Evolutionary conservation across 2,113 vertebrate species (phyloP), one percentile per base, ranked within the genome.

Genomic region (Petrocephalus zakoni): DNA sequence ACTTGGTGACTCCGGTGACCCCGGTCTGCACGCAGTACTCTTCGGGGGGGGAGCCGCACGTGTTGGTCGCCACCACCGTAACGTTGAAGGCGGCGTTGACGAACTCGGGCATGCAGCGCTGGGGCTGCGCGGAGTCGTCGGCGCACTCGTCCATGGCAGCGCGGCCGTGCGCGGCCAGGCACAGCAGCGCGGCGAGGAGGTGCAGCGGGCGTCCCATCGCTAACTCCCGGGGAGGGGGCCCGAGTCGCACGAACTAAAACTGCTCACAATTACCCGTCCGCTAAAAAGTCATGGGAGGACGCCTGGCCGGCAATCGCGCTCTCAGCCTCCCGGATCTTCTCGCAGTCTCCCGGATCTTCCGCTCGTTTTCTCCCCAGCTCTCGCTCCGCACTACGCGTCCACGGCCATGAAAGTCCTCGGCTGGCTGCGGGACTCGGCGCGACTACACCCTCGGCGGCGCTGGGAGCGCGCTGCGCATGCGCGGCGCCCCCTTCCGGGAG

Each of bases 1-100:
- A 99, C 95, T 99, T 98, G 92, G 98, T 99, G 94, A 99, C 98
- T 68, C 98, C 98, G 56, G 98, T 99, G 90, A 98, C 98, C 53
- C 98, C 98, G 92, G 98, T 99, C 95, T 99, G 98, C 64, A 99
- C 98, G 92, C 98, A 99, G 95, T 99, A 99, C 92, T 99, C 98
- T 96, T 99, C 98, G 5, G 98, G 97, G 85, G 98, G 98, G 22
- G 94, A 85, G 55, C 98, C 98, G 94, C 98, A 99, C 91, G 98
- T 99, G 96, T 99, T 97, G 90, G 97, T 99, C 88, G 98, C 94
- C 95, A 95, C 96, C 93, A 99, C 98, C 29, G 97, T 97, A 49
- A 96, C 96, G 93, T 99, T 99, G 91, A 99, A 99, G 2, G 98
- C 98, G 47, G 98, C 98, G 95, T 99, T 99, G 2, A 99, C 97